Base-by-base conservation (phyloP, 37 sponge, comb jelly and placozoan genomes). In the Agelas oroides region DNA sequence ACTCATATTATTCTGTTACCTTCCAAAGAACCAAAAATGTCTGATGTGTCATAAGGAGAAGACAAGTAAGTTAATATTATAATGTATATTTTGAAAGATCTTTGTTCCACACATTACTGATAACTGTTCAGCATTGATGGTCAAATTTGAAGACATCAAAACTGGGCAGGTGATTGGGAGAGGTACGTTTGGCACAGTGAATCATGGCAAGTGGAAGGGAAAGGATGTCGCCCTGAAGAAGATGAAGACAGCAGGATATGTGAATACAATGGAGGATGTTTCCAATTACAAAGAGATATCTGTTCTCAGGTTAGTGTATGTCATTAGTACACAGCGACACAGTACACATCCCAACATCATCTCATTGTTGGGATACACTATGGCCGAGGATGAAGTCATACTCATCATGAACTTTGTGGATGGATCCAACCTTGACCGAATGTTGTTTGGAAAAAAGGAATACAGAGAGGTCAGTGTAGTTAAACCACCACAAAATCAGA, bases 401-500 rank as follows among this genome's bases (percentile, higher is more conserved):
- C 41, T 84, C 24, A 41, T 84, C 11, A 84, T 53, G 34, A 84
- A 84, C 53, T 83, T 39, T 72, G 75, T 73, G 1, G 64, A 73
- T 52, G 84, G 84, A 39, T 24, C 63, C 39, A 83, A 83, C 36
- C 73, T 83, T 70, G 37, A 81, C 40, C 40, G 13, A 53, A 30
- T 65, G 31, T 34, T 83, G 24, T 83, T 83, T 38, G 33, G 46
- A 21, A 71, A 76, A 59, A 5, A 40, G 23, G 23, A 35, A 63
- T 33, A 33, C 46, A 54, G 28, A 54, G 69, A 68, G 67, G 81
- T 68, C 27, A 69, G 70, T 27, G 52, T 24, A 61, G 3, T 61
- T 61, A 61, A 61, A 39, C 46, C 73, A 73, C 18, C 53, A 25
- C 53, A 24, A 21, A 30, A 37, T 28, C 31, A 69, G 33, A 36